A percentile compares a stretch with the other conserved stretches of the same genome.
Evolutionary conservation across 2,888 invertebrate genomes (phyloP).

Genomic region (Emesis castigata): DNA sequence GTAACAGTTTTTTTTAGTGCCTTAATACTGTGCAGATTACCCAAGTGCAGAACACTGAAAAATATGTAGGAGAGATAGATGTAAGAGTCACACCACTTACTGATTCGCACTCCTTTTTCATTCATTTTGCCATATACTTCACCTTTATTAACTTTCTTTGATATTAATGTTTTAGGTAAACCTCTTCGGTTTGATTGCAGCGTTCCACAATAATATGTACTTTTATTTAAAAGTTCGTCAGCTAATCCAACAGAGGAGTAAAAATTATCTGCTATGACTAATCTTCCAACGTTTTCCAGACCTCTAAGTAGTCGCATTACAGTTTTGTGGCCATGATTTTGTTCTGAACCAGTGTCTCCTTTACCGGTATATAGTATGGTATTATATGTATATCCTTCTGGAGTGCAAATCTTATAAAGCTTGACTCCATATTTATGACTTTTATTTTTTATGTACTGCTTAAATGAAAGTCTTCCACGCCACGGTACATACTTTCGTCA

Average conservation of each 20-base stretch:
- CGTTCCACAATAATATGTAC: conserved; percentile 67
- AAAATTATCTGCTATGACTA: conserved; percentile 6
- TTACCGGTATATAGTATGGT: background rate
- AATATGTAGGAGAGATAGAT: too few species aligned
- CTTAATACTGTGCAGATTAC: too few species aligned
- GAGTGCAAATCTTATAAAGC: background rate
- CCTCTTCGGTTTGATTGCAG: conserved; percentile 63
- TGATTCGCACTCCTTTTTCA: background rate
- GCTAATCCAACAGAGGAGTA: conserved; percentile 65
- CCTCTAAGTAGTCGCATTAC: background rate
- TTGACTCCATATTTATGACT: background rate
- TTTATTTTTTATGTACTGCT: conserved; percentile 5
- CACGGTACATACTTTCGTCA: too few species aligned
- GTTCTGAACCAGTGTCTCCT: background rate
- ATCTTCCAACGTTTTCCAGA: background rate
- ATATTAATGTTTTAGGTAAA: conserved; percentile 50
- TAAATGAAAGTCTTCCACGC: background rate
- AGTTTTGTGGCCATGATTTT: background rate
- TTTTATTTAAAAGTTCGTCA: conserved; percentile 56
- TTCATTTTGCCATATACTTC: background rate
- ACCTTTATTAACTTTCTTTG: background rate
- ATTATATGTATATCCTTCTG: background rate
- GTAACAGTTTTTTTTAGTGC: too few species aligned
- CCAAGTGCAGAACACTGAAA: too few species aligned
- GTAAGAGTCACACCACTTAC: background rate